These are phyloP conservation scores for Struthio camelus DNA, from an alignment of 2,113 vertebrate genomes.

Conservation along the genomic window DNA sequence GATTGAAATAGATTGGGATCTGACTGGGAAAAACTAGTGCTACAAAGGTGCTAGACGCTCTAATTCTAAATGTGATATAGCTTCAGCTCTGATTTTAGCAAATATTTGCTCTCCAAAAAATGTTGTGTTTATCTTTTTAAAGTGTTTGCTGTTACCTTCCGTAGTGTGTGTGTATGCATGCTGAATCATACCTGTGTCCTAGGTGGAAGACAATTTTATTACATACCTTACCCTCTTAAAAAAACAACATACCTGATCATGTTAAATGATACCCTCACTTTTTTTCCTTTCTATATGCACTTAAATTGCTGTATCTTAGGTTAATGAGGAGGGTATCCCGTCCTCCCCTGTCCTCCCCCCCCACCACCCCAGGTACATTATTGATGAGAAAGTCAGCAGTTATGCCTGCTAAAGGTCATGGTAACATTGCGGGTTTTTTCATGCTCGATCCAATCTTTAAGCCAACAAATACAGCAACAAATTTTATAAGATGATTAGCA, in stretches of 20 bases:
- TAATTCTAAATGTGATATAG: neutral
- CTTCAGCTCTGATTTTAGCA: neutral
- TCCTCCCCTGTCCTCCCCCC: neutral
- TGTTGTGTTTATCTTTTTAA: neutral
- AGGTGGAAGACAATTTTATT: too few species aligned
- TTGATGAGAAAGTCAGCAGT: neutral
- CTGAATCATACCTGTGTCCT: too few species aligned
- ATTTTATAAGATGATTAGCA: neutral
- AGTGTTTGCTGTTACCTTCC: too few species aligned
- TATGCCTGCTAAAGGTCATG: neutral
- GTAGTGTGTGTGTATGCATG: too few species aligned
- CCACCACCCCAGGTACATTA: too few species aligned
- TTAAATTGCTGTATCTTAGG: neutral
- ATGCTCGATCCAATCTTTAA: neutral
- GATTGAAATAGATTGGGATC: neutral
- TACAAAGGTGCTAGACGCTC: neutral
- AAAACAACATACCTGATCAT: neutral
- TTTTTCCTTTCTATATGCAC: neutral
- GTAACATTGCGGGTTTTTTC: neutral
- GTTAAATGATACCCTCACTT: neutral
- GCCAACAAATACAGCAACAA: neutral
- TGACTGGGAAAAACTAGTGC: neutral
- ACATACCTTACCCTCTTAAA: fast-evolving
- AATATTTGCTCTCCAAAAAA: neutral
- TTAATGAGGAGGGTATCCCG: neutral